Evolutionary conservation across 2,797 vertebrate species (phyloP).

Genomic region (Sciaenops ocellatus): DNA sequence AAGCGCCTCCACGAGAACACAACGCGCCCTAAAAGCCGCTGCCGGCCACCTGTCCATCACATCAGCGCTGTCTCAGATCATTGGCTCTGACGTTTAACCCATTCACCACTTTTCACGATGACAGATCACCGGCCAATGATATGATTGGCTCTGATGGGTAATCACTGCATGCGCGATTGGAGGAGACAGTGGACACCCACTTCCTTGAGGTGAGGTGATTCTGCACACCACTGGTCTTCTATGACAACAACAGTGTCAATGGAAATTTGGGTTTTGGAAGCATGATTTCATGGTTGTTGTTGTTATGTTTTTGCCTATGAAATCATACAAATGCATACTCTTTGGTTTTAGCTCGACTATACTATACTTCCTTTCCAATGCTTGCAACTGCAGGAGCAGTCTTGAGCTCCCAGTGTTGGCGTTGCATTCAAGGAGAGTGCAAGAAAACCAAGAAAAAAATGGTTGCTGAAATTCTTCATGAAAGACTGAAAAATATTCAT

Average conservation of each 20-base stretch:
- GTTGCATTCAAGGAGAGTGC: background rate
- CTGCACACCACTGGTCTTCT: conserved; percentile 23
- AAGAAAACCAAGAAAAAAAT: background rate
- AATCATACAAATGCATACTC: background rate
- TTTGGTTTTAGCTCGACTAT: background rate
- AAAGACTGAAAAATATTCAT: background rate
- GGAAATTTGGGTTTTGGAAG: background rate
- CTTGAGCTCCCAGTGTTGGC: background rate
- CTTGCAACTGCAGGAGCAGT: background rate
- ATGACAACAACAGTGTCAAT: background rate
- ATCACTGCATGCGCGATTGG: conserved; percentile 52
- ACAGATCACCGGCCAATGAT: conserved; percentile 61
- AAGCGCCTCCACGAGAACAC: conserved; percentile 70
- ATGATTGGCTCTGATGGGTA: conserved; percentile 72
- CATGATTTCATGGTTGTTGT: background rate
- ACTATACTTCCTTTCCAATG: background rate
- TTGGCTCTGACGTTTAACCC: conserved; percentile 79
- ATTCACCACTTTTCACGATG: conserved; percentile 60
- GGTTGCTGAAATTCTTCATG: background rate
- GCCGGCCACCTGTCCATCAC: conserved; percentile 81
- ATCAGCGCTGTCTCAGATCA: conserved; percentile 73
- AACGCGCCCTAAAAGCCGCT: conserved; percentile 77
- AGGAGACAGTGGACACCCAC: conserved; percentile 57
- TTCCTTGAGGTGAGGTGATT: conserved; percentile 68
- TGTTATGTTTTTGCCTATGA: background rate